These are phyloP conservation scores for Papilio polytes DNA, from an alignment of 1,140 invertebrate species.

Conservation along the genomic window DNA sequence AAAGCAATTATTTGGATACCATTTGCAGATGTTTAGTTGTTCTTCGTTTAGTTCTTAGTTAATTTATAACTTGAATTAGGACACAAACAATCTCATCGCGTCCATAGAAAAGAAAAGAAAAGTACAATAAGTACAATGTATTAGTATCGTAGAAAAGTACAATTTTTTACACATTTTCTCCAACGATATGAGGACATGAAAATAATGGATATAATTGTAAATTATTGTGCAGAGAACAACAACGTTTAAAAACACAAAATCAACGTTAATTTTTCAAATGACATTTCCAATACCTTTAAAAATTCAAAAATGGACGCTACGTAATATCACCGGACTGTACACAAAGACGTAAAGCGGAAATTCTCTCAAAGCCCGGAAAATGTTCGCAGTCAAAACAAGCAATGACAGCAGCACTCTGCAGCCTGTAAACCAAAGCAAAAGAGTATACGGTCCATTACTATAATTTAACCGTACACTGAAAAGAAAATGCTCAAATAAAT, in stretches of 20 bases:
- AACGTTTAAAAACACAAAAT: neutral
- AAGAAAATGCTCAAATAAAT: neutral
- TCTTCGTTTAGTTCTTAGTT: conserved; percentile 5
- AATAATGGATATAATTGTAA: no score
- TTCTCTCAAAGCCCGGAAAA: conserved; percentile 14
- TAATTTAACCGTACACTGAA: neutral
- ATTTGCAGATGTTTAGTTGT: neutral
- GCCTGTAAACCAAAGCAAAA: neutral
- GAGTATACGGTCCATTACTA: neutral
- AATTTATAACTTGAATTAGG: neutral
- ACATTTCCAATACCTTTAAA: neutral
- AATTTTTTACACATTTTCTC: no score
- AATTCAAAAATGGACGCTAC: neutral
- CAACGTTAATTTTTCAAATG: neutral
- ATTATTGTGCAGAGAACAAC: no score
- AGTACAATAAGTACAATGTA: no score
- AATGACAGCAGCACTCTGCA: neutral
- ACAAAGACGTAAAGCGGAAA: neutral
- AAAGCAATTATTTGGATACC: conserved; percentile 21
- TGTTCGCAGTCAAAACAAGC: conserved; percentile 17
- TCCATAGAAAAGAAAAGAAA: no score
- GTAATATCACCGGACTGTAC: neutral
- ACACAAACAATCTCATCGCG: no score
- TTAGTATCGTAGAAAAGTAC: no score
- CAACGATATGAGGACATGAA: no score